Base-by-base conservation (phyloP, 2,113 vertebrate genomes). In the Gambusia holbrooki region DNA sequence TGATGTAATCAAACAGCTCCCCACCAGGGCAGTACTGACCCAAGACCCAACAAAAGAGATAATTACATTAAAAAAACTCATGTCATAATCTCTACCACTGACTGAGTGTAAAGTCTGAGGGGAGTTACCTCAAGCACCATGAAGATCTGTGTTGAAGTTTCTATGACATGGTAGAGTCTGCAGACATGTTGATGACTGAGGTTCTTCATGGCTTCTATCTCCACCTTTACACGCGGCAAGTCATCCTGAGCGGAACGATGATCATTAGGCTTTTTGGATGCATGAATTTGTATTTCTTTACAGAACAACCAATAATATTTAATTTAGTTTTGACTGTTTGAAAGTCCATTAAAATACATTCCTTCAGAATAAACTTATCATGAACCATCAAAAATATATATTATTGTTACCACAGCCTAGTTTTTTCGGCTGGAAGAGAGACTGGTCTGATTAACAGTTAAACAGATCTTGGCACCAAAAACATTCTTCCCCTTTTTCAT, bases 1-100 rank as follows among this genome's bases (percentile, higher is more conserved):
- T 95, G 0, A 99, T 97, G 77, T 99, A 98, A 83, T 99, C 98
- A 77, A 99, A 98, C 64, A 99, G 90, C 89, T 99, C 97, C 77
- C 98, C 97, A 67, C 98, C 98, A 4, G 96, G 96, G 77, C 98
- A 99, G 81, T 99, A 97, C 97, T 99, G 84, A 79, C 32, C 40
- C 22, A 45, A 25, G 63, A 13, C 19, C 25, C 45, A 3, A 51
- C 51, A 33, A 48, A 73, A 61, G 3, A 4, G 62, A 40, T 54
- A 19, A 10, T 33, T 1, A n/a, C 5, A 5, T 32, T 27, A 27
- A 27, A 0, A 51, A 60, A 10, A 2, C 42, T 58, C 51, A 58
- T 28, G 11, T 45, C 2, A 32, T 29, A 68, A 30, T 19, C 11
- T 60, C 19, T 72, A 4, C 62, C 15, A 40, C 9, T 28, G 25